phyloP scores from a whole-genome alignment of 2,113 vertebrate genomes.

The Neopipo cinnamomea region DNA sequence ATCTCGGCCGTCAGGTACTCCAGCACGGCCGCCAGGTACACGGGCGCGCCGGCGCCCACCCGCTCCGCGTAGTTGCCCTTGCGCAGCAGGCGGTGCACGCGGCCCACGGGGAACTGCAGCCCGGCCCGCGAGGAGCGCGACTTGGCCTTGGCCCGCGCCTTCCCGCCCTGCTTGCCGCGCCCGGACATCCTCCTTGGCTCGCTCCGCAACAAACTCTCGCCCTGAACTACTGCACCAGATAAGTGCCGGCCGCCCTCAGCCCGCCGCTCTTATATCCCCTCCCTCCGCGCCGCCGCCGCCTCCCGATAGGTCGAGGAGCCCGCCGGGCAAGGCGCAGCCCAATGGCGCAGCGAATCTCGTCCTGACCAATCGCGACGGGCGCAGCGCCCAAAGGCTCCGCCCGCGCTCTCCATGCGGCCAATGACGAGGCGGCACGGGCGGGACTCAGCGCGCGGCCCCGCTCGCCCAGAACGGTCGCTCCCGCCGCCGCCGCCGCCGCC shows the following conservation, averaged over 20 bases:
- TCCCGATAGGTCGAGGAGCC: background rate
- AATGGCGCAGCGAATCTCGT: background rate
- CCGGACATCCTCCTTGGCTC: background rate
- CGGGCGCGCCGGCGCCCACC: slow-evolving; percentile 65
- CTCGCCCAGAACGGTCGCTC: background rate
- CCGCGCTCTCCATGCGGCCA: background rate
- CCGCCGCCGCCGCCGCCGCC: background rate
- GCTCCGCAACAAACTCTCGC: too few relatives aligned
- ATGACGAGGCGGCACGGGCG: background rate
- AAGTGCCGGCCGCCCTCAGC: background rate
- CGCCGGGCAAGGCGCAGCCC: background rate
- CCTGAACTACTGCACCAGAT: background rate
- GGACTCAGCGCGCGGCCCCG: background rate
- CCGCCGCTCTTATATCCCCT: background rate
- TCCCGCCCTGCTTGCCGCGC: slow-evolving; percentile 28
- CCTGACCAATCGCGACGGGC: background rate
- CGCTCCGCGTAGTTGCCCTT: slow-evolving; percentile 88
- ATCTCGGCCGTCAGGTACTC: slow-evolving; percentile 88
- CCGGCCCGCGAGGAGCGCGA: slow-evolving; percentile 67
- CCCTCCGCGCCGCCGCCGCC: background rate
- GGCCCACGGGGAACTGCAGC: slow-evolving; percentile 69
- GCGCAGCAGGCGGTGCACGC: slow-evolving; percentile 76
- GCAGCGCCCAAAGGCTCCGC: background rate
- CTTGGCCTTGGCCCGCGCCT: slow-evolving; percentile 64
- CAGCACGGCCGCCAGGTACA: slow-evolving; percentile 77